phyloP scores from a whole-genome alignment of 2,888 invertebrate species.

The Drosophila silvestris region DNA sequence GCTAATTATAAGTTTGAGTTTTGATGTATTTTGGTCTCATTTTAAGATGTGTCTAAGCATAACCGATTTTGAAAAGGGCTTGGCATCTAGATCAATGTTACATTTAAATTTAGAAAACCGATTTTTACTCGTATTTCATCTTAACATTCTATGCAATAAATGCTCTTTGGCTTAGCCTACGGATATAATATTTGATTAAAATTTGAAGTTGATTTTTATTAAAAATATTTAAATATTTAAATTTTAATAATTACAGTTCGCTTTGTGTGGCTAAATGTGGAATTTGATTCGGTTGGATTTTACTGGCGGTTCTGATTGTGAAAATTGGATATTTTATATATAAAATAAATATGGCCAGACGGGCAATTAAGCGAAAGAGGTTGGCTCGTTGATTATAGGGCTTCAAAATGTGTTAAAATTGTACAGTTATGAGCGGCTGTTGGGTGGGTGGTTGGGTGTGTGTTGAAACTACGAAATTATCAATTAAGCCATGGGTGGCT shows the following conservation, averaged over 20 bases:
- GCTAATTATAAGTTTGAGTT: neutral
- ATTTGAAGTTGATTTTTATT: neutral
- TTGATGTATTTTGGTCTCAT: neutral
- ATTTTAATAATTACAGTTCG: neutral
- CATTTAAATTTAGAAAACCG: neutral
- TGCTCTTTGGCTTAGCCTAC: neutral
- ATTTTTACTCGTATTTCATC: neutral
- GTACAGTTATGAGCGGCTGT: neutral
- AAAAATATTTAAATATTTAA: neutral
- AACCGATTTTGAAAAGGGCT: neutral
- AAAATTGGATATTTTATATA: slow-evolving; percentile 23
- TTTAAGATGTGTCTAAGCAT: neutral
- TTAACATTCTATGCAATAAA: neutral
- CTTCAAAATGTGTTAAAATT: slow-evolving; percentile 22
- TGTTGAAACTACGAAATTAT: slow-evolving; percentile 70
- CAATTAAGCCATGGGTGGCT: slow-evolving; percentile 74
- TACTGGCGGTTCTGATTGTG: slow-evolving; percentile 5
- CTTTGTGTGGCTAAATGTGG: neutral
- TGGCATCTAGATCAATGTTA: neutral
- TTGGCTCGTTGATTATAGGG: slow-evolving; percentile 21
- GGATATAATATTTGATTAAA: neutral
- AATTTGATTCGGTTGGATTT: slow-evolving; percentile 4
- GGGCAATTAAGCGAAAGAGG: slow-evolving; percentile 34
- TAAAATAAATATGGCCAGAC: slow-evolving; percentile 34
- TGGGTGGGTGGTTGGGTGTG: slow-evolving; percentile 2